Evolutionary conservation across 2,113 vertebrate species (phyloP).

Genomic region (Psilopsiagon aurifrons): DNA sequence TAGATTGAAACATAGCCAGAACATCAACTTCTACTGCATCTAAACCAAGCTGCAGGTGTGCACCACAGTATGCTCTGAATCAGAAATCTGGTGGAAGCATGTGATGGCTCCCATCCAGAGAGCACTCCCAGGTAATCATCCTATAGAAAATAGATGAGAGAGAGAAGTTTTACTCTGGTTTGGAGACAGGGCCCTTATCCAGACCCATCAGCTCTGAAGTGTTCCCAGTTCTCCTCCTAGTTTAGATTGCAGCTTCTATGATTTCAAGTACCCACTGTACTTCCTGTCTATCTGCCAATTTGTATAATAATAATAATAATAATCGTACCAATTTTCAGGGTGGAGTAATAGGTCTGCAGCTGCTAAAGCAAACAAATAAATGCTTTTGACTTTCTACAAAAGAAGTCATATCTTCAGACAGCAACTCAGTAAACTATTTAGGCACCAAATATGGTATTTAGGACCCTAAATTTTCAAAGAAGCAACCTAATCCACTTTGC

Average conservation of each 20-base stretch:
- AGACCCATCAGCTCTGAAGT: neutral
- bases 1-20: neutral
- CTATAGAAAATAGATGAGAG: neutral
- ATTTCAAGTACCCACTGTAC: neutral
- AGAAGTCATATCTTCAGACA: neutral
- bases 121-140: neutral
- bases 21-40: neutral
- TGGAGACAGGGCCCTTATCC: neutral
- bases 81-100: neutral
- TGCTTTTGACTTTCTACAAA: neutral
- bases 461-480: neutral
- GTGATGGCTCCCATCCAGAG: neutral
- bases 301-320: neutral
- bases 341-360: neutral
- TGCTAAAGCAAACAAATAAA: neutral
- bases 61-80: neutral
- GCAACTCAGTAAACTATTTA: neutral
- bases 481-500: neutral
- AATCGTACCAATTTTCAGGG: neutral
- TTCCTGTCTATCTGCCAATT: neutral
- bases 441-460: neutral
- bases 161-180: neutral
- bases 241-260: neutral
- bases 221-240: neutral
- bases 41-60: neutral